Evolutionary conservation across 2,797 vertebrate genomes (phyloP).

Genomic region (Novumbra hubbsi): DNA sequence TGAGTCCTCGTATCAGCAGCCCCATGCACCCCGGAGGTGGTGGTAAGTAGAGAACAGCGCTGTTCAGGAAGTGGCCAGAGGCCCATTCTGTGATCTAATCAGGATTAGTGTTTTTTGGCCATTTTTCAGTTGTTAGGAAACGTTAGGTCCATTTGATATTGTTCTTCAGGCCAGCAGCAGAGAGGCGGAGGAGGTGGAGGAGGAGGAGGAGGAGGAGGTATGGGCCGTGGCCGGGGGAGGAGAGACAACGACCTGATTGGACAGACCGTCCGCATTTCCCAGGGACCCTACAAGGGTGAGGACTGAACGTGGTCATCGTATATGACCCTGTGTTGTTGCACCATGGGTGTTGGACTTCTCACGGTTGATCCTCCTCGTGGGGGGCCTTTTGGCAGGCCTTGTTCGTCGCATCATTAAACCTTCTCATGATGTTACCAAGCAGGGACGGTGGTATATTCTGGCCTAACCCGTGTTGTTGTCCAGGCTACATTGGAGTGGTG

Average conservation of each 20-base stretch:
- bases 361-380: background rate
- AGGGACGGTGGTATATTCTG: background rate
- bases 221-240: conserved; percentile 87
- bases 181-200: conserved; percentile 64
- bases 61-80: background rate
- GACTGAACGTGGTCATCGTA: background rate
- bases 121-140: background rate
- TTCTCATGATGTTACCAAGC: too few species aligned
- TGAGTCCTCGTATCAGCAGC: conserved; percentile 95
- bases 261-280: conserved; percentile 92
- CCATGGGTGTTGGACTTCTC: background rate
- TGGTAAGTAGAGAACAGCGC: conserved; percentile 24
- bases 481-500: conserved; percentile 94
- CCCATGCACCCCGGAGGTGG: conserved; percentile 86
- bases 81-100: background rate
- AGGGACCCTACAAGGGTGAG: conserved; percentile 94
- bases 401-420: too few species aligned
- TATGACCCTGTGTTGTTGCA: background rate
- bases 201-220: conserved; percentile 67
- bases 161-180: conserved; percentile 60
- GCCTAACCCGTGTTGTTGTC: conserved; percentile 12
- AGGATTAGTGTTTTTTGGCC: background rate
- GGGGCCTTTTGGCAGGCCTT: too few species aligned
- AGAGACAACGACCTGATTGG: conserved; percentile 94
- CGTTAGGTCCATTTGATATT: background rate